phyloP scores from a whole-genome alignment of 2,797 vertebrate genomes.

The Anabas testudineus region DNA sequence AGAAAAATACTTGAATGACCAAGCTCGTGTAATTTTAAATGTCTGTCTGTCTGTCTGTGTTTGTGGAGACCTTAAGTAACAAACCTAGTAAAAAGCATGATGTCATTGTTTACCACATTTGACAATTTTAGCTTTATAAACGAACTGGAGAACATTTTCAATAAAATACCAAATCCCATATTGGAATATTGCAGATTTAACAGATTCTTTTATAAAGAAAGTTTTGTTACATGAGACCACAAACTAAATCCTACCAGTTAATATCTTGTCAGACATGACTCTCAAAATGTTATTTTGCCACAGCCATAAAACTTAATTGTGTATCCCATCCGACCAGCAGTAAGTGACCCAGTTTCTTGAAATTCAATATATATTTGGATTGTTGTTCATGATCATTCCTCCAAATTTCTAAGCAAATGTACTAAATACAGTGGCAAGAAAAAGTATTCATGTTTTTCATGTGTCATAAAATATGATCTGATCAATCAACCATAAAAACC shows the following conservation, averaged over 20 bases:
- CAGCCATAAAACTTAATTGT: slow-evolving; percentile 7
- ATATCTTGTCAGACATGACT: slow-evolving; percentile 37
- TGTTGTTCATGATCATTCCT: neutral
- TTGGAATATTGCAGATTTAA: slow-evolving; percentile 45
- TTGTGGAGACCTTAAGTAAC: slow-evolving; percentile 50
- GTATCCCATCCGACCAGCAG: slow-evolving; percentile 5
- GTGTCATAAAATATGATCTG: no score
- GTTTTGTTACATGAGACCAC: slow-evolving; percentile 30
- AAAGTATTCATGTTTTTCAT: no score
- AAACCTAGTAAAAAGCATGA: slow-evolving; percentile 55
- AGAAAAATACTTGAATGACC: slow-evolving; percentile 25
- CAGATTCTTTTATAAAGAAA: slow-evolving; percentile 38
- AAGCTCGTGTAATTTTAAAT: slow-evolving; percentile 47
- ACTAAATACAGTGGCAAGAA: neutral
- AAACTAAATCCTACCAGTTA: slow-evolving; percentile 32
- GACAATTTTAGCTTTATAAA: slow-evolving; percentile 50
- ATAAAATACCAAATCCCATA: slow-evolving; percentile 48
- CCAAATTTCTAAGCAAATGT: neutral
- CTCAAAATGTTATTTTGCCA: slow-evolving; percentile 15
- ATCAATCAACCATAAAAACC: no score
- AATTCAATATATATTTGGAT: neutral
- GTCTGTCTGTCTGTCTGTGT: slow-evolving; percentile 62
- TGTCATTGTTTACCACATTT: slow-evolving; percentile 61
- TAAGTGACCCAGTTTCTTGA: slow-evolving; percentile 23
- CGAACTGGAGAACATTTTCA: slow-evolving; percentile 43